Conservation (phyloP, 2,888 invertebrate genomes). For the Meganola albula region DNA sequence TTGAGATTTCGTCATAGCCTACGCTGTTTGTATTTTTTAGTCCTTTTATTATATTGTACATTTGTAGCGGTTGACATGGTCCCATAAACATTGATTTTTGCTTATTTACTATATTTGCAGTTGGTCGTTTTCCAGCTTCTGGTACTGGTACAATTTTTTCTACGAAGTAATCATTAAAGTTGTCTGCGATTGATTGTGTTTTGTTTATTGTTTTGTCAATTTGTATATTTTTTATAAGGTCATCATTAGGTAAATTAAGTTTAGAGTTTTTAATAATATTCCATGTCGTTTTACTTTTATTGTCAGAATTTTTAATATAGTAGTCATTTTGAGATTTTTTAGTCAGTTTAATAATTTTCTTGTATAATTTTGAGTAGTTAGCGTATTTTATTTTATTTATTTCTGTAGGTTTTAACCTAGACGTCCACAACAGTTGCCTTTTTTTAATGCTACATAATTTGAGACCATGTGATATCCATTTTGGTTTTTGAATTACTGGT, state of each 20-base stretch:
- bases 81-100: constrained; percentile 1
- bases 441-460: constrained; percentile 1
- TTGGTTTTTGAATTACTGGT: neutral
- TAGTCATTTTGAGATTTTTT: constrained; percentile 4
- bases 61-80: neutral
- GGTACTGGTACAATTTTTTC: neutral
- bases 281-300: constrained; percentile 6
- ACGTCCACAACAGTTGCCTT: constrained; percentile 4
- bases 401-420: neutral
- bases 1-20: neutral
- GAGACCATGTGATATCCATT: constrained; percentile 4
- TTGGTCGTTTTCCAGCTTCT: too few species aligned
- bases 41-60: neutral
- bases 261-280: constrained; percentile 3
- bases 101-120: too few species aligned
- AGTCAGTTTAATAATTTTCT: constrained; percentile 2
- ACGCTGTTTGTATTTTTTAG: constrained; percentile 1
- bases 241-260: constrained; percentile 2
- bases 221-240: neutral
- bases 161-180: constrained; percentile 6
- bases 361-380: neutral
- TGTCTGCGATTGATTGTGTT: constrained; percentile 2
- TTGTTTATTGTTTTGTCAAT: neutral
- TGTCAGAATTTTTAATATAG: constrained; percentile 1
- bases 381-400: neutral